phyloP scores from a whole-genome alignment of 2,888 invertebrate species.

The Trissolcus brochymenae region DNA sequence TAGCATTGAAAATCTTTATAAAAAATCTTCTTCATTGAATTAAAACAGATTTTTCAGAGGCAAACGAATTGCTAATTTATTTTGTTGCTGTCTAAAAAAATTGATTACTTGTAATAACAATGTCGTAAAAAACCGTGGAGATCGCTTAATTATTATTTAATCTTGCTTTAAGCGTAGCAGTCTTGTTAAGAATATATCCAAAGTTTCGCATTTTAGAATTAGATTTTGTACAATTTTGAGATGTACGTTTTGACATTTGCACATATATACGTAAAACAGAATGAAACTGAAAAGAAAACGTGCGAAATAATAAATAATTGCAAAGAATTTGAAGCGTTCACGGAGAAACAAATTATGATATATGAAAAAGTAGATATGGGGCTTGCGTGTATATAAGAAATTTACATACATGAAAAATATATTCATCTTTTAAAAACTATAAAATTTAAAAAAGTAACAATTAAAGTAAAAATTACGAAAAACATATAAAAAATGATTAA shows the following conservation, averaged over 20 bases:
- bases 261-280: constrained; percentile 69
- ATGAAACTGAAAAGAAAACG: constrained; percentile 42
- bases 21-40: no score
- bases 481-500: constrained; percentile 55
- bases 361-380: constrained; percentile 56
- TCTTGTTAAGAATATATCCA: constrained; percentile 58
- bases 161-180: constrained; percentile 37
- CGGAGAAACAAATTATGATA: constrained; percentile 43
- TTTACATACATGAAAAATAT: constrained; percentile 67
- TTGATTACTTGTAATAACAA: constrained; percentile 5
- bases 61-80: neutral
- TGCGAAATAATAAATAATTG: constrained; percentile 25
- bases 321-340: constrained; percentile 37
- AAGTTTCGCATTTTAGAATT: constrained; percentile 61
- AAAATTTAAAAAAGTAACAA: constrained; percentile 56
- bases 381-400: constrained; percentile 70
- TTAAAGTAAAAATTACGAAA: constrained; percentile 1
- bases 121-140: constrained; percentile 65
- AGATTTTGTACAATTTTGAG: constrained; percentile 66
- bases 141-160: constrained; percentile 61
- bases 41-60: neutral
- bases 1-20: no score
- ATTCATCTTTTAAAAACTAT: constrained; percentile 70
- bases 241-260: constrained; percentile 67
- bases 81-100: neutral